Percentiles rank a stretch among this genome's conserved stretches.
These are phyloP conservation scores for Lysiphlebus fabarum DNA, from an alignment of 1,140 invertebrate species.

Conservation along the genomic window DNA sequence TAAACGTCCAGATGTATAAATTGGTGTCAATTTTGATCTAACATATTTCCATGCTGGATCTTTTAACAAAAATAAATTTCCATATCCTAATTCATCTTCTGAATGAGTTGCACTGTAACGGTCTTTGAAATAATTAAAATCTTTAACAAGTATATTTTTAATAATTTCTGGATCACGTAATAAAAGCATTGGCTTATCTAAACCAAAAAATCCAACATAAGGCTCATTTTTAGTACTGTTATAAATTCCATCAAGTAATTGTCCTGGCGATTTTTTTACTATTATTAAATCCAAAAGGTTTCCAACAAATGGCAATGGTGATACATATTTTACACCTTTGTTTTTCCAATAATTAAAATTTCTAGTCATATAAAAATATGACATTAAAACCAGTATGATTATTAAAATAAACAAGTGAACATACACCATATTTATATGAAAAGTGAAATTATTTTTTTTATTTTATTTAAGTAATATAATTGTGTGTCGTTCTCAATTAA, in stretches of 20 bases:
- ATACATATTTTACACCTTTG: slow-evolving; percentile 33
- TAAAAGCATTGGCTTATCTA: slow-evolving; percentile 45
- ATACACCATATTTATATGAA: too few species aligned
- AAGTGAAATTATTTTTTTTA: too few species aligned
- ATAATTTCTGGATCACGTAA: slow-evolving; percentile 51
- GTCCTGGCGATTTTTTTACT: slow-evolving; percentile 16
- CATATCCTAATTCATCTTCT: slow-evolving; percentile 32
- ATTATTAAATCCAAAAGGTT: slow-evolving; percentile 33
- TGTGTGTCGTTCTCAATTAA: too few species aligned
- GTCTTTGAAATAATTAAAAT: slow-evolving; percentile 51
- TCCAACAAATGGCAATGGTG: slow-evolving; percentile 40
- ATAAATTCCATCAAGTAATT: slow-evolving; percentile 31
- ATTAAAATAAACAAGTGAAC: slow-evolving; percentile 18
- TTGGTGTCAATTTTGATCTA: slow-evolving; percentile 45
- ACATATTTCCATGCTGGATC: slow-evolving; percentile 48
- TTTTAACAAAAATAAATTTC: slow-evolving; percentile 40
- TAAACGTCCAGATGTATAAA: slow-evolving; percentile 49
- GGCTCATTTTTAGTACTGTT: slow-evolving; percentile 21
- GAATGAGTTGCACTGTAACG: slow-evolving; percentile 29
- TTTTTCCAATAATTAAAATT: slow-evolving; percentile 50
- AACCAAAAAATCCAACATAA: slow-evolving; percentile 43
- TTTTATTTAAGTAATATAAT: too few species aligned
- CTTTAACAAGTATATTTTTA: slow-evolving; percentile 52
- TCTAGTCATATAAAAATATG: slow-evolving; percentile 41
- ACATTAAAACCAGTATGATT: slow-evolving; percentile 24